Evolutionary conservation across 2,113 vertebrate species (phyloP), one percentile per base, ranked within the genome.

Genomic region (Hyla sarda): DNA sequence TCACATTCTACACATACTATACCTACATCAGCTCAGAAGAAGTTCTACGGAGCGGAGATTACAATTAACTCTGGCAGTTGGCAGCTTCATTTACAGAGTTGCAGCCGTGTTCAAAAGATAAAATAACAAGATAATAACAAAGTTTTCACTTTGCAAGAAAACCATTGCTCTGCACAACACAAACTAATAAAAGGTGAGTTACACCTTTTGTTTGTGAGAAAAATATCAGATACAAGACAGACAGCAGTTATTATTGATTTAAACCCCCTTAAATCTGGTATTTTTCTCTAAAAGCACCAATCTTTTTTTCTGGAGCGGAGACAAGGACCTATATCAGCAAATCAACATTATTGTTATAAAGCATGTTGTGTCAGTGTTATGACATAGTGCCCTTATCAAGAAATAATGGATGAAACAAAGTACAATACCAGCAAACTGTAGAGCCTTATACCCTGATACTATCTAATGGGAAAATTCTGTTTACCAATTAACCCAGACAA

Each of bases 11-110:
- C 41, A 76, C 37, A 19, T 48, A 76, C 54, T n/a, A 25, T 76
- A 84, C 83, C 72, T 84, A 74, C 54, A 84, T 32, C 65, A 76
- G 54, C 71, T 65, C 45, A 34, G 52, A 58, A 71, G 82, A 84
- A 47, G 50, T 50, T 50, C 28, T 58, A 56, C 65, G 73, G 82
- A 83, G 58, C 41, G 19, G 52, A 47, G 54, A 76, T 60, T 48
- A 76, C 71, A 60, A 84, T 84, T 76, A 76, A 65, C 72, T 65
- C 56, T 84, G 41, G 41, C 72, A 65, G 54, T 54, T 76, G 56
- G 83, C 52, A 69, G 80, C 47, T 48, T 71, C 28, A 82, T 82
- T 82, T 82, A 48, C 60, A 82, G 80, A 19, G 28, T 69, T 82
- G 62, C 71, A 74, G 82, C 54, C 75, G 69, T 73, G 50, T 60